Evolutionary conservation across 2,888 invertebrate species (phyloP), one percentile per base, ranked within the genome.

Genomic region (Sarcophaga variegata): DNA sequence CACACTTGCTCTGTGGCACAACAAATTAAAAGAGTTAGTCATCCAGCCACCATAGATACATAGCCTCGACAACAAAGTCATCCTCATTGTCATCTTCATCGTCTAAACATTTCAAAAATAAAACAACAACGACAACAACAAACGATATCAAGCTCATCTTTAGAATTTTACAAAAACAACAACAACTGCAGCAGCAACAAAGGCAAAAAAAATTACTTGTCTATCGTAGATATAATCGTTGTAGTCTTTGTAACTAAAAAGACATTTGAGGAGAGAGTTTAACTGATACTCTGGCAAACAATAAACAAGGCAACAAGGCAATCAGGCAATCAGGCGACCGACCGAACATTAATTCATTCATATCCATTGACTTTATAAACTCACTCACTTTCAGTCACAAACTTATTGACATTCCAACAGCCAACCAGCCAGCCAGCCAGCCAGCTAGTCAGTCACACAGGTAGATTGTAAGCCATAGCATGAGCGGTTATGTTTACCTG

Each of bases 21-120:
- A 78, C 62, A 83, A 63, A 25, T 70, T 63, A 54, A 74, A 75
- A 14, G 64, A 76, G 71, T 80, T 84, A 81, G 76, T 84, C 84
- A 84, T 84, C 75, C 22, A 8, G 64, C 47, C 83, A 27, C 12
- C 71, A 64, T 2, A 69, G 4, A 69, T n/a, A 17, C 22, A 60
- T 14, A 54, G 14, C 59, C 37, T 37, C 76, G 64, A 5, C 54
- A 14, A 14, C 17, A 54, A 17, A 54, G 54, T 54, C 17, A 14
- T 54, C 17, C 54, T 17, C 5, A 14, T 54, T 54, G 12, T 54
- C 17, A 12, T 54, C 54, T 54, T 54, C 17, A 37, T 37, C 37
- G 37, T 37, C 37, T 37, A 37, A 37, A 10, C 37, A 37, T 37
- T 37, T 37, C 37, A 10, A 37, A 37, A 37, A 8, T 37, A 10